Base-by-base conservation (phyloP, 2,888 invertebrate species). In the Melieria picta region DNA sequence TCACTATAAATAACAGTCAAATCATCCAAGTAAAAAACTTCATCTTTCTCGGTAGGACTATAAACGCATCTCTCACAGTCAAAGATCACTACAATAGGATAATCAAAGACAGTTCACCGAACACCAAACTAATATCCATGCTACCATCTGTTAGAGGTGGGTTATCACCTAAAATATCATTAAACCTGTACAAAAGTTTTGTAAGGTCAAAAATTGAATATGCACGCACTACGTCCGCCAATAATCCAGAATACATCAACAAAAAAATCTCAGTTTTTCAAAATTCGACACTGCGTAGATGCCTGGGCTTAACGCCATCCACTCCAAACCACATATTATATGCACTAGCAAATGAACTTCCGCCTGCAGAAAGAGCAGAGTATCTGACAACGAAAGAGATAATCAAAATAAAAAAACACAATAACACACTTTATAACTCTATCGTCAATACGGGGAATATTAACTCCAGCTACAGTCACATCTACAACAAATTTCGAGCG, bases 281-380 rank as follows among this genome's bases (percentile, higher is more conserved):
- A 43, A 60, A 61, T n/a, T 46, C n/a, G n/a, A 46, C 46, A 4
- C 46, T 61, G 61, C 45, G 61, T n/a, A 61, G 13, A 61, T 61
- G 61, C 11, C 10, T 61, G 10, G 61, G 61, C 1, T 16, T 61
- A 1, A 61, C 43, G 1, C 61, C 61, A 5, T 4, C 60, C 42
- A 60, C 60, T 11, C 60, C 60, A 9, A n/a, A 45, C n/a, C 42
- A 10, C 11, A 6, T 43, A 6, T n/a, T 60, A 9, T 60, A 60
- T 61, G 61, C 61, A 1, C 9, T 61, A 7, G 61, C 61, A 4
- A 46, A 61, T 45, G 61, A 61, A 45, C 61, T 61, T 4, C 46
- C 46, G 4, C 61, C 45, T 5, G 45, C 61, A 4, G 46, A 61
- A 46, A 61, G 61, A 46, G 61, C 61, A 6, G 7, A 46, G 7